Evolutionary conservation across 2,797 vertebrate genomes (phyloP).

Genomic region (Coluber constrictor): DNA sequence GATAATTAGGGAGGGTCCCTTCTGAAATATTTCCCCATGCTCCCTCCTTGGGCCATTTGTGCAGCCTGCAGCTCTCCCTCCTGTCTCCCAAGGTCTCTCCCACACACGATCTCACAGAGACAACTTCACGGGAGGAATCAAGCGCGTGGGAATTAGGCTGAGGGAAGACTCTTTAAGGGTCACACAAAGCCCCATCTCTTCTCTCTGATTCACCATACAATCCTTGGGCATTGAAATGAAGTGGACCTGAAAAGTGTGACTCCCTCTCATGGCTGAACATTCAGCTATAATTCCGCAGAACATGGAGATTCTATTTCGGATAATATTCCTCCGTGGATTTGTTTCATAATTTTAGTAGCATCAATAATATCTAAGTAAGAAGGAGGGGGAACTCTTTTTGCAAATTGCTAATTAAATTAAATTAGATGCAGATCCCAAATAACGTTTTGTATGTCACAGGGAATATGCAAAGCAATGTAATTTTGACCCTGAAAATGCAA

Average conservation of each 20-base stretch:
- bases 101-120: no score
- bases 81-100: no score
- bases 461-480: not conserved
- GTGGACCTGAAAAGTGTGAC: not conserved
- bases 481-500: not conserved
- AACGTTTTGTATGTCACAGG: not conserved
- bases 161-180: not conserved
- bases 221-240: not conserved
- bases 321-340: not conserved
- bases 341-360: not conserved
- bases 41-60: not conserved
- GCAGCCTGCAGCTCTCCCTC: not conserved
- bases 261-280: not conserved
- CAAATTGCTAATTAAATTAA: not conserved
- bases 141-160: not conserved
- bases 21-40: not conserved
- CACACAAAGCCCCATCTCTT: not conserved
- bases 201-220: not conserved
- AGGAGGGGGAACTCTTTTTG: not conserved
- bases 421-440: not conserved
- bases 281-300: not conserved
- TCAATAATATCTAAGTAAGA: not conserved
- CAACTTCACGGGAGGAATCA: not conserved
- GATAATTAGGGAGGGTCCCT: not conserved
- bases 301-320: not conserved